Conservation (phyloP, 2,113 vertebrate species). For the Formicarius rufipectus region DNA sequence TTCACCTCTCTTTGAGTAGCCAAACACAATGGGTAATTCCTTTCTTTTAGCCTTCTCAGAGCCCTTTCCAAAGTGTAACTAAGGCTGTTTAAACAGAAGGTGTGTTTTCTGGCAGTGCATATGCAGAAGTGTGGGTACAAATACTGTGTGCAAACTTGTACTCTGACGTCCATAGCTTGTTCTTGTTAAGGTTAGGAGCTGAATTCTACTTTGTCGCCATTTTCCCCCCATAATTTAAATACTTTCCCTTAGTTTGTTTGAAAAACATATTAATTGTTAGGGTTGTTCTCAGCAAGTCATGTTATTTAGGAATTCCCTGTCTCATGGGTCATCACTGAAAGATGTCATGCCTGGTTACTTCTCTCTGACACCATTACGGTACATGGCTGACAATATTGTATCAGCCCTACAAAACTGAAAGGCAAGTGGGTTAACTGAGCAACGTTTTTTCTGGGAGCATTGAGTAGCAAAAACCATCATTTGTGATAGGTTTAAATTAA, state of each 20-base stretch:
- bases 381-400: neutral
- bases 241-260: neutral
- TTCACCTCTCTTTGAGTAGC: neutral
- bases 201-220: neutral
- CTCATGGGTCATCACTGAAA: neutral
- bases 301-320: conserved; percentile 17
- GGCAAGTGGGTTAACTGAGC: neutral
- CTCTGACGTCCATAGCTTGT: neutral
- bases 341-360: conserved; percentile 5
- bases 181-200: neutral
- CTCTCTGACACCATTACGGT: neutral
- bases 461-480: neutral
- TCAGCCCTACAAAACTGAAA: neutral
- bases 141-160: neutral
- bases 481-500: neutral
- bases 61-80: neutral
- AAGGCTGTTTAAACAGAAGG: neutral
- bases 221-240: neutral
- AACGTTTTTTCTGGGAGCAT: neutral
- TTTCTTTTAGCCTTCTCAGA: neutral
- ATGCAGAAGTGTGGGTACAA: neutral
- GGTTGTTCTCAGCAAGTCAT: neutral
- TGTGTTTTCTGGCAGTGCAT: neutral
- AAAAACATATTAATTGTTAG: conserved; percentile 21
- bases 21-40: neutral